These are phyloP conservation scores for Pinna nobilis DNA, from an alignment of 1,140 invertebrate genomes.

Conservation along the genomic window DNA sequence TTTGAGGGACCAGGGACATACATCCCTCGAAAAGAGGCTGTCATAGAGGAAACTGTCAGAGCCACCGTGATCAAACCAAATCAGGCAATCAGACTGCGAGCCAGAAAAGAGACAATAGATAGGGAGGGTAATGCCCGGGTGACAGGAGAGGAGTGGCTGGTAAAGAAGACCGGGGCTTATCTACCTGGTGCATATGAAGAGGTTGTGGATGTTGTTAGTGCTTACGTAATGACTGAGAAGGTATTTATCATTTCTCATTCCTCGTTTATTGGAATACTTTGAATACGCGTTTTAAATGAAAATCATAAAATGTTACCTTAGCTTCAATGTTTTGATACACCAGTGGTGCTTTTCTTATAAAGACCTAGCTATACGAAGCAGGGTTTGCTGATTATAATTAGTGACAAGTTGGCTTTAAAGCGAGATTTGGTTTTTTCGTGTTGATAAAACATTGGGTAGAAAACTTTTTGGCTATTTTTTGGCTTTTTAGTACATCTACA, in stretches of 20 bases:
- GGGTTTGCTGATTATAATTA: no score
- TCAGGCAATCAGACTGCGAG: slow-evolving; percentile 75
- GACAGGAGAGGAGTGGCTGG: slow-evolving; percentile 77
- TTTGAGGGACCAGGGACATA: slow-evolving; percentile 78
- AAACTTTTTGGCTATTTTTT: no score
- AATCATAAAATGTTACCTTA: no score
- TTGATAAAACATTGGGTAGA: no score
- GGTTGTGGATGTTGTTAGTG: slow-evolving; percentile 76
- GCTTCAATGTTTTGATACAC: no score
- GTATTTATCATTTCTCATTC: slow-evolving; percentile 61
- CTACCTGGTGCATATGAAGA: slow-evolving; percentile 78
- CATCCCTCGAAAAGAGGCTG: slow-evolving; percentile 76
- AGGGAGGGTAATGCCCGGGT: slow-evolving; percentile 73
- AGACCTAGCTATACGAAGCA: no score
- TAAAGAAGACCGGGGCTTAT: slow-evolving; percentile 76
- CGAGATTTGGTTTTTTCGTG: no score
- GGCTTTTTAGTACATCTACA: no score
- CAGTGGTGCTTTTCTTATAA: no score
- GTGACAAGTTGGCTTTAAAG: no score
- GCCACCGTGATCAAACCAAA: slow-evolving; percentile 76
- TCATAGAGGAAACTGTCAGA: slow-evolving; percentile 72
- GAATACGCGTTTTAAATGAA: no score
- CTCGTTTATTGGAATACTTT: no score
- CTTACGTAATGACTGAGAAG: slow-evolving; percentile 77
- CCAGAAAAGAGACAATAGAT: slow-evolving; percentile 75